Evolutionary conservation across 1,140 invertebrate genomes (phyloP).

Genomic region (Belonocnema kinseyi): DNA sequence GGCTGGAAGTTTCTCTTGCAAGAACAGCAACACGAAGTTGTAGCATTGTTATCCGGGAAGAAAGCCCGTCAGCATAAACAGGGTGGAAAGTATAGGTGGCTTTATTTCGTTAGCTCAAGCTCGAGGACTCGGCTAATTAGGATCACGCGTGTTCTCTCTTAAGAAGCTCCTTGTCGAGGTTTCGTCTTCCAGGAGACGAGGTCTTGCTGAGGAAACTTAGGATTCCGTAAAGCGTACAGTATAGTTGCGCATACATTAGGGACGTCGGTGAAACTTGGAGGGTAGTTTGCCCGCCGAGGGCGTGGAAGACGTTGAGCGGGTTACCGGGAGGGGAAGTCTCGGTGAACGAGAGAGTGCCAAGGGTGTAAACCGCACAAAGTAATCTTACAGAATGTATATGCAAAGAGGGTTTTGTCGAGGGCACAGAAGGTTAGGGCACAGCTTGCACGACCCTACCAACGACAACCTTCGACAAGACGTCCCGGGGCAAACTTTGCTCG

Average conservation of each 20-base stretch:
- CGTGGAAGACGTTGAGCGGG: conserved; percentile 49
- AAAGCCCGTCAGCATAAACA: conserved; percentile 44
- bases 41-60: conserved; percentile 39
- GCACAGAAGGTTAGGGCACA: conserved; percentile 63
- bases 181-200: conserved; percentile 52
- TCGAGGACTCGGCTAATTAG: conserved; percentile 73
- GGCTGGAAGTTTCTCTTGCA: conserved; percentile 18
- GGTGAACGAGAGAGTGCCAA: conserved; percentile 51
- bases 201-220: conserved; percentile 60
- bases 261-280: conserved; percentile 63
- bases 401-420: conserved; percentile 73
- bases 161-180: conserved; percentile 60
- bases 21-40: background rate
- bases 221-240: conserved; percentile 68
- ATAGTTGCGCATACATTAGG: conserved; percentile 75
- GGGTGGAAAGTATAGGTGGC: conserved; percentile 42
- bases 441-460: conserved; percentile 71
- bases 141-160: conserved; percentile 71
- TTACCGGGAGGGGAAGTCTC: conserved; percentile 41
- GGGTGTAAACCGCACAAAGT: conserved; percentile 76
- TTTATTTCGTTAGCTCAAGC: conserved; percentile 64
- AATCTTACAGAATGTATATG: conserved; percentile 78
- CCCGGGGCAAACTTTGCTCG: conserved; percentile 61
- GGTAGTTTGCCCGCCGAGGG: conserved; percentile 68
- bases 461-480: conserved; percentile 70